Evolutionary conservation across 1,140 invertebrate species (phyloP).

Genomic region (Neuroterus valhalla): DNA sequence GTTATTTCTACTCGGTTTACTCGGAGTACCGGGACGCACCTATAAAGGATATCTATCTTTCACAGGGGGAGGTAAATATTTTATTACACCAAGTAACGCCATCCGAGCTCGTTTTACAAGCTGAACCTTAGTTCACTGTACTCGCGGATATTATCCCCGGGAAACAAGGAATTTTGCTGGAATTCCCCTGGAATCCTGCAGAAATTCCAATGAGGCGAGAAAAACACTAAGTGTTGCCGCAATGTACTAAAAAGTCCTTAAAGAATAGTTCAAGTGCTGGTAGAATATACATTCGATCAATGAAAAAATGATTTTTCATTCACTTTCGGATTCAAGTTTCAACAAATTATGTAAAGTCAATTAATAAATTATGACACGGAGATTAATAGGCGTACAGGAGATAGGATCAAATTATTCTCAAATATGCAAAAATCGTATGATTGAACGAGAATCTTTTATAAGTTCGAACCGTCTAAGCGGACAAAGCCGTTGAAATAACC

Average conservation of each 20-base stretch:
- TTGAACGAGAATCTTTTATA: too few species aligned
- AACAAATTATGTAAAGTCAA: too few species aligned
- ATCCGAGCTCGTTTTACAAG: constrained; percentile 24
- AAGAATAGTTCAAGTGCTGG: constrained; percentile 25
- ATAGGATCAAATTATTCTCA: too few species aligned
- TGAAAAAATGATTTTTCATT: not conserved
- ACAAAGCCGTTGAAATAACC: too few species aligned
- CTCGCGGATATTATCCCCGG: constrained; percentile 23
- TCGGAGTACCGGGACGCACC: not conserved
- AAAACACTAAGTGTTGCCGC: constrained; percentile 28
- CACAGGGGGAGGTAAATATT: constrained; percentile 22
- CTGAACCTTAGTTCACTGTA: constrained; percentile 23
- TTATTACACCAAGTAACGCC: constrained; percentile 24
- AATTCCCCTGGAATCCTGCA: constrained; percentile 30
- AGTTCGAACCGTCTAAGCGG: too few species aligned
- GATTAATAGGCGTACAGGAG: too few species aligned
- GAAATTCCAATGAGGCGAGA: constrained; percentile 4
- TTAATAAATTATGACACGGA: too few species aligned
- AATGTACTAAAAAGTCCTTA: constrained; percentile 17
- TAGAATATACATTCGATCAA: not conserved
- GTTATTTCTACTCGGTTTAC: constrained; percentile 27
- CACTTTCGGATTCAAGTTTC: too few species aligned
- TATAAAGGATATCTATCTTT: constrained; percentile 31
- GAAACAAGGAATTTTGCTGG: constrained; percentile 33
- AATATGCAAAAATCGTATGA: too few species aligned